phyloP scores from a whole-genome alignment of 2,113 vertebrate genomes.

The Thunnus thynnus region DNA sequence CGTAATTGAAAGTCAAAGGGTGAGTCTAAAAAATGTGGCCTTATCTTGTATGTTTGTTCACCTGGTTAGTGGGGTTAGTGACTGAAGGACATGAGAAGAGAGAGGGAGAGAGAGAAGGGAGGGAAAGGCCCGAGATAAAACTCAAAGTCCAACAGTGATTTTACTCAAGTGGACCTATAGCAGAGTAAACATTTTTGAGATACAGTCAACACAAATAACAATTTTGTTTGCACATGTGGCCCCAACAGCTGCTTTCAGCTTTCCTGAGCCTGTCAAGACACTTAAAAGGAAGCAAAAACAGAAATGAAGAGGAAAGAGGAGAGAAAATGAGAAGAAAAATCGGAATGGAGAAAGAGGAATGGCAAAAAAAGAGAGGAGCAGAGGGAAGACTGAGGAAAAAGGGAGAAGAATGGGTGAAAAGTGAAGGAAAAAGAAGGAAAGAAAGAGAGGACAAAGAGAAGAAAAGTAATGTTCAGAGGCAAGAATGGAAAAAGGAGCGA shows the following conservation, averaged over 20 bases:
- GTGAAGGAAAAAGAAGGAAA: neutral
- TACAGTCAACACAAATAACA: conserved; percentile 15
- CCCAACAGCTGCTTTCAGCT: conserved; percentile 41
- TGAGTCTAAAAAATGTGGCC: conserved; percentile 76
- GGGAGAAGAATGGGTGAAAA: neutral
- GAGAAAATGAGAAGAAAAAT: conserved; percentile 1
- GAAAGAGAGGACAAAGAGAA: neutral
- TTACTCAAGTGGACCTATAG: conserved; percentile 47
- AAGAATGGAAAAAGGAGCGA: neutral
- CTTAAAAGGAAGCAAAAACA: conserved; percentile 13
- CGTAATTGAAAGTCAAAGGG: conserved; percentile 72
- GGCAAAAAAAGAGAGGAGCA: neutral
- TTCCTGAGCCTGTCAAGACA: conserved; percentile 27
- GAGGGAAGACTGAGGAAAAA: conserved; percentile 4
- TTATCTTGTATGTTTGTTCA: conserved; percentile 87
- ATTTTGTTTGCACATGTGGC: conserved; percentile 29
- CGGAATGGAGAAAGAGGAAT: neutral
- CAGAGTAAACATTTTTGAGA: conserved; percentile 50
- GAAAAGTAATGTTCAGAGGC: neutral
- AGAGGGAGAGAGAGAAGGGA: neutral
- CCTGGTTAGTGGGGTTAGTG: conserved; percentile 81
- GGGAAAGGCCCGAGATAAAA: conserved; percentile 1
- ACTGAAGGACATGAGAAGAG: conserved; percentile 66
- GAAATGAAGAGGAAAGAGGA: conserved; percentile 18
- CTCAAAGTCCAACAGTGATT: conserved; percentile 40